A percentile compares a stretch with the other conserved stretches of the same genome.
Evolutionary conservation across 2,113 vertebrate species (phyloP).

Genomic region (Neodon shergylaensis): DNA sequence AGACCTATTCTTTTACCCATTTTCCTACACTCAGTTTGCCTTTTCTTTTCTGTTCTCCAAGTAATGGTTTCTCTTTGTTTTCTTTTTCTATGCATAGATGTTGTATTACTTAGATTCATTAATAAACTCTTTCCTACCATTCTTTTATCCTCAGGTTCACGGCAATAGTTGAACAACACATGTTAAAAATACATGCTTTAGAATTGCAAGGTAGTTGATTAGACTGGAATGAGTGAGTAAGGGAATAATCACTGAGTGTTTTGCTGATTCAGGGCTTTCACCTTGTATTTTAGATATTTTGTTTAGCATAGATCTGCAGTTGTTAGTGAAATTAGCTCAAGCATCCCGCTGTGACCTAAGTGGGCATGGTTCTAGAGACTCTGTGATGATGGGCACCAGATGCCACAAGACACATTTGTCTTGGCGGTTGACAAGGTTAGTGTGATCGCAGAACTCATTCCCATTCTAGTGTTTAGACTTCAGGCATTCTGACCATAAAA

Average conservation of each 20-base stretch:
- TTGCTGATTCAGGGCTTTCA: neutral
- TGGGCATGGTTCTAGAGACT: neutral
- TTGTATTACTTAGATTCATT: neutral
- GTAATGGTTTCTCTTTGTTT: neutral
- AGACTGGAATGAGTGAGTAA: neutral
- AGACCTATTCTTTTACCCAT: neutral
- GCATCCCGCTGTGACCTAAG: neutral
- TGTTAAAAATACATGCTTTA: neutral
- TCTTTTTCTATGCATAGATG: neutral
- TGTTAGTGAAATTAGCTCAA: neutral
- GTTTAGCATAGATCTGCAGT: neutral
- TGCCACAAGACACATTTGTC: neutral
- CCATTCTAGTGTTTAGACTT: neutral
- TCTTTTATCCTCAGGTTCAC: neutral
- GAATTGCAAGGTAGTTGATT: neutral
- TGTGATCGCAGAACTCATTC: neutral
- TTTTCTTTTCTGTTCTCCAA: neutral
- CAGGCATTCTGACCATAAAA: constrained; percentile 35
- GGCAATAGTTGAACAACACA: neutral
- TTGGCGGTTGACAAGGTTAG: neutral
- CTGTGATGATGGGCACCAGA: neutral
- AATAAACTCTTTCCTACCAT: fast-evolving
- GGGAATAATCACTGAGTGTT: neutral
- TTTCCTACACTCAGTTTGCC: neutral
- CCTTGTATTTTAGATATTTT: neutral